Conservation (phyloP, 2,113 vertebrate genomes). For the Cavia porcellus region DNA sequence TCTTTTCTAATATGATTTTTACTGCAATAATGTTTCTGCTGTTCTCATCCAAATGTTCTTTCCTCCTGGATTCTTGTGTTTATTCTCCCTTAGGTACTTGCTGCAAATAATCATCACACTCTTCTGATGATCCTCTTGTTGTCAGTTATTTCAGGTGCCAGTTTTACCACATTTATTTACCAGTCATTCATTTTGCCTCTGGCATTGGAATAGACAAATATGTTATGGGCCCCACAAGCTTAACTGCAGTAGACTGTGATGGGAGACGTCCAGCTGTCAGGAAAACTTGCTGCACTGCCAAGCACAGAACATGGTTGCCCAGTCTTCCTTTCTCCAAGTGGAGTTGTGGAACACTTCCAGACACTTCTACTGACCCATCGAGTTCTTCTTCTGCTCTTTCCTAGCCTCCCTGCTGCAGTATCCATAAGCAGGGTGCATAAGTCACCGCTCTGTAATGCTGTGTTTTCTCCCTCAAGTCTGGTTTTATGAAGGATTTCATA, state of each 20-base stretch:
- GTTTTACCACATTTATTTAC: neutral
- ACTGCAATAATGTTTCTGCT: neutral
- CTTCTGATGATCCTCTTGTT: neutral
- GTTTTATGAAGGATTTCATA: neutral
- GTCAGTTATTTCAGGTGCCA: neutral
- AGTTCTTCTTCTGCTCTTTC: neutral
- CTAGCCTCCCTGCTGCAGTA: neutral
- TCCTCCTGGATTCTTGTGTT: neutral
- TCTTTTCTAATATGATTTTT: neutral
- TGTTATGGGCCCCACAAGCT: neutral
- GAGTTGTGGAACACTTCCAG: no score
- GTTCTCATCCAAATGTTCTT: neutral
- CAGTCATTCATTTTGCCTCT: neutral
- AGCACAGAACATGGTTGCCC: neutral
- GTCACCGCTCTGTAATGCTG: neutral
- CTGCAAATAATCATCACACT: neutral
- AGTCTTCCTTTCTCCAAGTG: accelerated
- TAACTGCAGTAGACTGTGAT: neutral
- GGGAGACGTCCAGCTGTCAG: neutral
- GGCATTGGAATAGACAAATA: neutral
- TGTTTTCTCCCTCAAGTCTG: neutral
- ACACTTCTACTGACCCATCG: no score
- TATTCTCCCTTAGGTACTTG: neutral
- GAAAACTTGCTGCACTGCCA: neutral
- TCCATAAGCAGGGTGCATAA: neutral